Evolutionary conservation across 2,113 vertebrate species (phyloP).

Genomic region (Piprites chloris): DNA sequence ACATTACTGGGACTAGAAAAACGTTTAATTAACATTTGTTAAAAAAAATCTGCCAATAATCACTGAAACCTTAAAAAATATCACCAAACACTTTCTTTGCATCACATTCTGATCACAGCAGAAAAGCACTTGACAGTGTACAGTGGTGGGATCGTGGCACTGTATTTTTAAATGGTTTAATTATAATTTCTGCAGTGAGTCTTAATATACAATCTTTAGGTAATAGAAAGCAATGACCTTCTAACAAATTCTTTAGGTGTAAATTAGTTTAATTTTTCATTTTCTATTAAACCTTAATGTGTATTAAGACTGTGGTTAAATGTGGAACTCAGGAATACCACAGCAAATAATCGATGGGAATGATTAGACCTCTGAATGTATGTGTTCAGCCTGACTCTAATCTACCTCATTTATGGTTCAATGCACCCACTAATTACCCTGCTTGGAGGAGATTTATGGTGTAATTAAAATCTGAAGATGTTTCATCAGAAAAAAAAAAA

Average conservation of each 20-base stretch:
- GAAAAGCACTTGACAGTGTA: not conserved
- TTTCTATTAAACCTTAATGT: not conserved
- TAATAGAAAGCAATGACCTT: not conserved
- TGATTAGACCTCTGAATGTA: not conserved
- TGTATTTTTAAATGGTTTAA: not conserved
- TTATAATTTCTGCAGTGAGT: not conserved
- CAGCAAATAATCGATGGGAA: not conserved
- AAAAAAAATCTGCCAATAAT: not conserved
- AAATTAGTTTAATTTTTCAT: not conserved
- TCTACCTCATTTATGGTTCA: not conserved
- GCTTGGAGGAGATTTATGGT: not conserved
- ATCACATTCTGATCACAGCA: not conserved
- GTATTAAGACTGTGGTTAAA: not conserved
- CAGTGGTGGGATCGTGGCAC: too few species aligned
- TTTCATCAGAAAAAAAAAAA: not conserved
- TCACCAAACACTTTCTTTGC: not conserved
- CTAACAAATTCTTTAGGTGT: not conserved
- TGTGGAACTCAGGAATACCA: not conserved
- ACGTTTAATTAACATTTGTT: not conserved
- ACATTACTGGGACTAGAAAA: not conserved
- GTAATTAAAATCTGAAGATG: not conserved
- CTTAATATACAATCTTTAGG: not conserved
- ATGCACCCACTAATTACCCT: not conserved
- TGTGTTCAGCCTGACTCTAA: not conserved
- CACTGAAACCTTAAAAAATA: not conserved